phyloP scores from a whole-genome alignment of 2,797 vertebrate genomes.

The Ambastaia sidthimunki region DNA sequence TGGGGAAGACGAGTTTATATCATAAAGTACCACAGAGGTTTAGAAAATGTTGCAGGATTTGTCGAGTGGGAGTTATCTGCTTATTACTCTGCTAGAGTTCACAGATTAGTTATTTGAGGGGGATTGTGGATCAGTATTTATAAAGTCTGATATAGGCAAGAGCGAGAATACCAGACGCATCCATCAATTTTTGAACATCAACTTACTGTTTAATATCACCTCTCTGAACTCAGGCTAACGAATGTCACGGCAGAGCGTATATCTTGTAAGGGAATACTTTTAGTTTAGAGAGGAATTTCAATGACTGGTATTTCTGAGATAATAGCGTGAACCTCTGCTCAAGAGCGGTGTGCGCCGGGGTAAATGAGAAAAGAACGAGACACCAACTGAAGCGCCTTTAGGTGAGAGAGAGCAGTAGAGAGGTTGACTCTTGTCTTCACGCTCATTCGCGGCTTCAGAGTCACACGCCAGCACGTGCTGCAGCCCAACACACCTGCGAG shows the following conservation, averaged over 20 bases:
- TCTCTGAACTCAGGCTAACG: constrained; percentile 20
- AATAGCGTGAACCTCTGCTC: constrained; percentile 8
- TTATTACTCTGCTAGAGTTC: constrained; percentile 38
- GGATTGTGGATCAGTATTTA: constrained; percentile 32
- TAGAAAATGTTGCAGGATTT: constrained; percentile 30
- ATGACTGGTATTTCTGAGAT: constrained; percentile 19
- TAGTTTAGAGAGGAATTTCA: constrained; percentile 1
- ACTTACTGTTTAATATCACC: constrained; percentile 28
- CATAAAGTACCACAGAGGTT: constrained; percentile 24
- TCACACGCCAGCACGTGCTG: constrained; percentile 62
- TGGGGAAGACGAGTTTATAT: constrained; percentile 12
- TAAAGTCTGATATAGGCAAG: constrained; percentile 33
- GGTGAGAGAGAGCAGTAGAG: constrained; percentile 58
- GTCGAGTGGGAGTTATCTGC: constrained; percentile 29
- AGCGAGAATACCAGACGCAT: constrained; percentile 17
- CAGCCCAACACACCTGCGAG: constrained; percentile 59
- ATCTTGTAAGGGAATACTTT: constrained; percentile 27
- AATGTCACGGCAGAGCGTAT: background rate
- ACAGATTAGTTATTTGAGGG: constrained; percentile 44
- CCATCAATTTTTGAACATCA: constrained; percentile 33
- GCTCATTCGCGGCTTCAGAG: constrained; percentile 75
- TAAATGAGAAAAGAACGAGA: constrained; percentile 32
- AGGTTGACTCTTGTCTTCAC: constrained; percentile 67
- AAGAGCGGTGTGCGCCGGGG: background rate
- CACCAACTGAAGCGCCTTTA: constrained; percentile 46